Evolutionary conservation across 2,888 invertebrate species (phyloP).

Genomic region (Anorthoa munda): DNA sequence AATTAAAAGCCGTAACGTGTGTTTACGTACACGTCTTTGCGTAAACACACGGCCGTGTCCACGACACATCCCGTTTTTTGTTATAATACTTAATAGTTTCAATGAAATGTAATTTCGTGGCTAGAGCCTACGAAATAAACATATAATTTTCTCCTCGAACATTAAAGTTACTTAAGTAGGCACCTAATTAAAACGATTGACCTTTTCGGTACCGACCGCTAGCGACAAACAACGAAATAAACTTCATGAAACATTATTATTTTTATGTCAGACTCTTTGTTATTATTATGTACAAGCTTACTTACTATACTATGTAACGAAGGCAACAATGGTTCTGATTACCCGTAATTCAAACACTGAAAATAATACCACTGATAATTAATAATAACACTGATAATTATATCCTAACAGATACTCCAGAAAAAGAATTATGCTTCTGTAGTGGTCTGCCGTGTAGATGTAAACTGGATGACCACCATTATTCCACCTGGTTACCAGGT

Average conservation of each 20-base stretch:
- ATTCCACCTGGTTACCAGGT: too few species aligned
- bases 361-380: too few species aligned
- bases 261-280: neutral
- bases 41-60: too few species aligned
- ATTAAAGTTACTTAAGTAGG: conserved; percentile 19
- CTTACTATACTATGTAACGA: neutral
- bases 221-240: neutral
- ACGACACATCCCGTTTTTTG: neutral
- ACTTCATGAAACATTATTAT: conserved; percentile 1
- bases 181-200: conserved; percentile 27
- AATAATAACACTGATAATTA: too few species aligned
- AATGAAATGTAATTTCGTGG: neutral
- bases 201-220: neutral
- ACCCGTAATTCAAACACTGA: neutral
- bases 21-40: too few species aligned
- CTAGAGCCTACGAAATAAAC: conserved; percentile 14
- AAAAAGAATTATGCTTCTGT: too few species aligned
- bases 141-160: conserved; percentile 1
- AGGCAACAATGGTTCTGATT: neutral
- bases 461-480: too few species aligned
- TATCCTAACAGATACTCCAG: too few species aligned
- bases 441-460: too few species aligned
- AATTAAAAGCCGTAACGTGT: too few species aligned
- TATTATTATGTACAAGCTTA: neutral
- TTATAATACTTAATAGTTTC: neutral